Conservation (phyloP, 2,113 vertebrate species). For the Microtus pennsylvanicus region DNA sequence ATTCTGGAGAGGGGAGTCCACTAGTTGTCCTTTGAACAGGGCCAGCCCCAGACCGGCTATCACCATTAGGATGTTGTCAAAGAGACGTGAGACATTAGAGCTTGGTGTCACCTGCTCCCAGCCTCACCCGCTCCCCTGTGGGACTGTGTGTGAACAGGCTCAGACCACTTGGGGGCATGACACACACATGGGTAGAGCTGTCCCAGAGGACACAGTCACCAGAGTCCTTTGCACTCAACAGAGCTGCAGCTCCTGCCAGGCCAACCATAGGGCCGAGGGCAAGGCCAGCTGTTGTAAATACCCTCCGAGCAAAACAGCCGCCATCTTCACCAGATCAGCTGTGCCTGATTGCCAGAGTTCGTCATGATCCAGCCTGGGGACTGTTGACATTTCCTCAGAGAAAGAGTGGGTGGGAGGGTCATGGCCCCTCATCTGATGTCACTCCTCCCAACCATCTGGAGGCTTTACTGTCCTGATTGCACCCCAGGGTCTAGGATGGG, state of each 20-base stretch:
- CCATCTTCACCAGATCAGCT: background rate
- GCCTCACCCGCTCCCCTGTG: background rate
- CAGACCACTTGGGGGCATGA: background rate
- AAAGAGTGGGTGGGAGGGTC: background rate
- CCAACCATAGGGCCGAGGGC: too few relatives aligned
- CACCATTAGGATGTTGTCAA: rapidly evolving
- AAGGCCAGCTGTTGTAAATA: too few relatives aligned
- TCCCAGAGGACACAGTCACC: background rate
- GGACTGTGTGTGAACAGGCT: background rate
- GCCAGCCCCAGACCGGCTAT: background rate
- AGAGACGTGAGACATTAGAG: background rate
- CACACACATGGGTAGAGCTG: background rate
- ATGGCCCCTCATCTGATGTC: background rate
- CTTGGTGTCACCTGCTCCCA: background rate
- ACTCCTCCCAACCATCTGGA: background rate
- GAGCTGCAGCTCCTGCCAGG: background rate
- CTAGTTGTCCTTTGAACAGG: background rate
- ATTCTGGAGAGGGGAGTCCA: too few relatives aligned
- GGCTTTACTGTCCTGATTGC: background rate
- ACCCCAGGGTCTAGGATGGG: background rate
- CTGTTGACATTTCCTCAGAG: background rate
- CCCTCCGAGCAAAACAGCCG: background rate
- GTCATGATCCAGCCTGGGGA: background rate
- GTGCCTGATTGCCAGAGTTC: background rate
- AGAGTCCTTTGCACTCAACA: background rate